phyloP scores from a whole-genome alignment of 2,888 invertebrate species.

The Cybosia mesomella region DNA sequence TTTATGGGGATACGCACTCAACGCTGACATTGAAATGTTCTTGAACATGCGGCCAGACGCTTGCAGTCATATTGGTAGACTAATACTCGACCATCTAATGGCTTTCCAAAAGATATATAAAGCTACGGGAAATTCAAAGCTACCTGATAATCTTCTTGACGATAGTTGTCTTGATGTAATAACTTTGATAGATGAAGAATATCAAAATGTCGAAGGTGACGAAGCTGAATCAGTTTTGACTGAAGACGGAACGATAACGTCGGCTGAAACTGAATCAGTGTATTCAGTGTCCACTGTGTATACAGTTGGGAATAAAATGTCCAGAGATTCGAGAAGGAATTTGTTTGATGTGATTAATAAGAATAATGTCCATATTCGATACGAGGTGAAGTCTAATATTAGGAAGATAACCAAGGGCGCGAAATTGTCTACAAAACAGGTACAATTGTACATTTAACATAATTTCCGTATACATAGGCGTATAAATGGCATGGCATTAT shows the following conservation, averaged over 20 bases:
- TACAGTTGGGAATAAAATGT: slow-evolving; percentile 69
- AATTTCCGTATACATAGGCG: background rate
- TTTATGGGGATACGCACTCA: slow-evolving; percentile 86
- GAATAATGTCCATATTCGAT: slow-evolving; percentile 74
- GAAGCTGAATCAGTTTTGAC: slow-evolving; percentile 77
- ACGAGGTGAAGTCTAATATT: slow-evolving; percentile 78
- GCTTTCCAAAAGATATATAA: slow-evolving; percentile 84
- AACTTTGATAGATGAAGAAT: slow-evolving; percentile 81
- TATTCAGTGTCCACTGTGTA: slow-evolving; percentile 80
- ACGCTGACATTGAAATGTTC: slow-evolving; percentile 86
- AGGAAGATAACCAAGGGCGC: slow-evolving; percentile 81
- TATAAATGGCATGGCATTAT: no score
- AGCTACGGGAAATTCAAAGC: slow-evolving; percentile 63
- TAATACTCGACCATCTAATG: slow-evolving; percentile 85
- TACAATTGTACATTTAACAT: slow-evolving; percentile 39
- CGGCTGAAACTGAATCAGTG: slow-evolving; percentile 78
- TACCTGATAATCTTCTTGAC: slow-evolving; percentile 71
- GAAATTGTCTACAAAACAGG: slow-evolving; percentile 83
- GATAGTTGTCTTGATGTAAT: slow-evolving; percentile 78
- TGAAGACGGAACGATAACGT: slow-evolving; percentile 76
- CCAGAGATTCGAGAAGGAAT: slow-evolving; percentile 77
- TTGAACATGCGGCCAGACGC: slow-evolving; percentile 87
- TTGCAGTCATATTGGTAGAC: slow-evolving; percentile 85
- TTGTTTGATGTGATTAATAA: slow-evolving; percentile 80
- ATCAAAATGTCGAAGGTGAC: slow-evolving; percentile 78